Evolutionary conservation across 2,113 vertebrate genomes (phyloP).

Genomic region (Rhea pennata): DNA sequence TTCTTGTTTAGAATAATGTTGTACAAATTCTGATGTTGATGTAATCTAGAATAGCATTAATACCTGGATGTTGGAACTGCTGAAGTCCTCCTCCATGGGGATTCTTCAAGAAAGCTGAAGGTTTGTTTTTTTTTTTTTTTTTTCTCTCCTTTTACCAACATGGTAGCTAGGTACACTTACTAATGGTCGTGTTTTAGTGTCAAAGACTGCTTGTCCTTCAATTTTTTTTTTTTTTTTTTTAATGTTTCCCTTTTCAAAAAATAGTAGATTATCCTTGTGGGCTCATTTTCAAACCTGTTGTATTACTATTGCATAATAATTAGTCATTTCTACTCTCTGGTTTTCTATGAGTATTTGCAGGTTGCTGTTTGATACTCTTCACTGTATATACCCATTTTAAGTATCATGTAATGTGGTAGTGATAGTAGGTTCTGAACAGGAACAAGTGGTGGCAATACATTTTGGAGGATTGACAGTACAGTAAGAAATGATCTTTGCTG

Average conservation of each 20-base stretch:
- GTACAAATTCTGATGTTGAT: neutral
- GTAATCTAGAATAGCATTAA: neutral
- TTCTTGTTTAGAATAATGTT: neutral
- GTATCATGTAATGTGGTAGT: neutral
- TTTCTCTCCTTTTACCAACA: neutral
- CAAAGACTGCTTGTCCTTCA: neutral
- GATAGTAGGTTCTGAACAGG: neutral
- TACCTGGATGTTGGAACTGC: neutral
- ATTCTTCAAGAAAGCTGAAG: neutral
- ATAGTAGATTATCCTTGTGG: neutral
- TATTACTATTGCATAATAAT: neutral
- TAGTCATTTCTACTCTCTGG: neutral
- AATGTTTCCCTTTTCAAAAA: neutral
- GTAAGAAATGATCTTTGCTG: slow-evolving; percentile 20
- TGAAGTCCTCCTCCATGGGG: neutral
- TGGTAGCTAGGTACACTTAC: neutral
- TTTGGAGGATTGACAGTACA: slow-evolving; percentile 33
- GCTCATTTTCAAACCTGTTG: neutral
- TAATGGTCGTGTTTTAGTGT: neutral
- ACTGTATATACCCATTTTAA: neutral
- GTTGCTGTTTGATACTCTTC: slow-evolving; percentile 24
- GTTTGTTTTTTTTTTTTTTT: too few species aligned
- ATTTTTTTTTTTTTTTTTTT: neutral
- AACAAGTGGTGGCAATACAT: slow-evolving; percentile 17
- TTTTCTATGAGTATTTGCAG: neutral